These are phyloP conservation scores for Malachius bipustulatus DNA, from an alignment of 2,888 invertebrate species.

Conservation along the genomic window DNA sequence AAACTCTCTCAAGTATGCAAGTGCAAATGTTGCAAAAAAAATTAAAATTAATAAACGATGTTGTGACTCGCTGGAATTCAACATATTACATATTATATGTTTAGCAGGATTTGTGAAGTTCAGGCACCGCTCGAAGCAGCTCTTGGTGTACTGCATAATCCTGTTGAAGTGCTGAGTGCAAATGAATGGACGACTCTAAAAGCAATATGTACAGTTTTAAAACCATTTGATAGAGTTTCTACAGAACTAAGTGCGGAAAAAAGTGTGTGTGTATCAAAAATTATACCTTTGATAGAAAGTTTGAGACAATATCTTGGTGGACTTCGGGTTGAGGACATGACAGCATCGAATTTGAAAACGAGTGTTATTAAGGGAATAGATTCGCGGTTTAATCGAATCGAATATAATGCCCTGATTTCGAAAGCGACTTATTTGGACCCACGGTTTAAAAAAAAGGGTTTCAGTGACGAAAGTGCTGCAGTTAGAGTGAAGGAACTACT, in stretches of 20 bases:
- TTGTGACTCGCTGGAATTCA: constrained; percentile 3
- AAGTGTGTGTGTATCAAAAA: constrained; percentile 5
- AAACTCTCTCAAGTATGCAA: too few relatives aligned
- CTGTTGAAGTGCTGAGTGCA: background rate
- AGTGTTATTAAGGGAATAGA: too few relatives aligned
- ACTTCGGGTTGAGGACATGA: background rate
- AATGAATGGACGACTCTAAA: constrained; percentile 1
- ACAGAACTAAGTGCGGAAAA: constrained; percentile 4
- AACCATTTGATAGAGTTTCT: constrained; percentile 4
- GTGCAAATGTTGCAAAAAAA: constrained; percentile 4
- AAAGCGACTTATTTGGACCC: background rate
- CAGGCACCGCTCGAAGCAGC: constrained; percentile 6
- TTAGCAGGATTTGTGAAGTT: background rate
- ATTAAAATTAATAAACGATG: constrained; percentile 6
- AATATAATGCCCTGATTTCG: too few relatives aligned
- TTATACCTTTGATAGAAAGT: constrained; percentile 6
- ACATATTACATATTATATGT: constrained; percentile 4
- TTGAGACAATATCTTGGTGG: background rate
- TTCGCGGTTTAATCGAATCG: too few relatives aligned
- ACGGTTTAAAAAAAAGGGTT: constrained; percentile 1
- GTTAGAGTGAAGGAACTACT: constrained; percentile 1
- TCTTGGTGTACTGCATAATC: constrained; percentile 1
- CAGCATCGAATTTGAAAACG: background rate
- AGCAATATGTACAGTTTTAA: background rate
- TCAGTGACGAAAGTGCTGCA: constrained; percentile 1